phyloP scores from a whole-genome alignment of 2,888 invertebrate species.

The Agriotes lineatus region DNA sequence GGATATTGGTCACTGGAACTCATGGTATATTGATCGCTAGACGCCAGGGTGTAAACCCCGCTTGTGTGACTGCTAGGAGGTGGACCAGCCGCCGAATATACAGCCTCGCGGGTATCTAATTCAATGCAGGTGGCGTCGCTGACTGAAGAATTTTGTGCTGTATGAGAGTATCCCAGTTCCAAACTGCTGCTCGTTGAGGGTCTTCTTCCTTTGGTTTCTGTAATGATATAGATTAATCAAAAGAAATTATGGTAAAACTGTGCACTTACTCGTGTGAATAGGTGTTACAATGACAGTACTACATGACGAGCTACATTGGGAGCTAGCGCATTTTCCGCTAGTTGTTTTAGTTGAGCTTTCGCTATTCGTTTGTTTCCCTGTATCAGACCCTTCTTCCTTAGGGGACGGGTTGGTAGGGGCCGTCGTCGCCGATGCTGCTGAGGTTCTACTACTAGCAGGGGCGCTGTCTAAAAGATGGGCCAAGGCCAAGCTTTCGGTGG shows the following conservation, averaged over 20 bases:
- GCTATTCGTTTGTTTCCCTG: conserved; percentile 66
- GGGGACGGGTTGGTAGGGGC: conserved; percentile 66
- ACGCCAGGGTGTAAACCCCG: conserved; percentile 86
- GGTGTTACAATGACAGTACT: conserved; percentile 86
- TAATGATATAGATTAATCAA: conserved; percentile 19
- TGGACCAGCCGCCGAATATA: conserved; percentile 70
- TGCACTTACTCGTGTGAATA: conserved; percentile 63
- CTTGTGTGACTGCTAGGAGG: conserved; percentile 86
- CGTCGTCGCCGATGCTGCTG: conserved; percentile 67
- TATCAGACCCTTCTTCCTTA: conserved; percentile 59
- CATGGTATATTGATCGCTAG: conserved; percentile 69
- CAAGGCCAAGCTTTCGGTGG: conserved; percentile 86
- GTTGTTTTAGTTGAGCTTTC: conserved; percentile 70
- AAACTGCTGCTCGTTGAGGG: conserved; percentile 85
- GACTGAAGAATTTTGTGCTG: conserved; percentile 86
- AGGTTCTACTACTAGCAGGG: conserved; percentile 71
- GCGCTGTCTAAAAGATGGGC: conserved; percentile 80
- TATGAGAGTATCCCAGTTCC: conserved; percentile 88
- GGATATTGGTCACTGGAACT: conserved; percentile 61
- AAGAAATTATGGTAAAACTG: conserved; percentile 12
- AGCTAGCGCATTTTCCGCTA: conserved; percentile 77
- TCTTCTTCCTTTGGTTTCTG: conserved; percentile 70
- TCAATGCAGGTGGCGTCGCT: conserved; percentile 80
- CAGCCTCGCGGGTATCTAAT: conserved; percentile 68
- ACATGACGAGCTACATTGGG: conserved; percentile 88